These are phyloP conservation scores for Xestia sexstrigata DNA, from an alignment of 2,888 invertebrate species.

Conservation along the genomic window DNA sequence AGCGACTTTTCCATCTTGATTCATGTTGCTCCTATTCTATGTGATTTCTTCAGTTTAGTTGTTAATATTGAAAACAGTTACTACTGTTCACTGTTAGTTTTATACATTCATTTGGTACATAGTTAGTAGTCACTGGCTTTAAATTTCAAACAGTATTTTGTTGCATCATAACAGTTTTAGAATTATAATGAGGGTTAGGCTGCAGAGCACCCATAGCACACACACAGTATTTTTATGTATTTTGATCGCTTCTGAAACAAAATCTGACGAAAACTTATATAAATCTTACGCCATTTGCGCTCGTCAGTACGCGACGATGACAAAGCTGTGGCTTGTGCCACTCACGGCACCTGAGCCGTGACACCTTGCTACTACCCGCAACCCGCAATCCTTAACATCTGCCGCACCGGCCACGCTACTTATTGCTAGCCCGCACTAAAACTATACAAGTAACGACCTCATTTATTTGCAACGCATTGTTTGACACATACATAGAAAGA, in stretches of 20 bases:
- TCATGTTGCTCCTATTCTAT: background rate
- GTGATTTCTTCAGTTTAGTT: background rate
- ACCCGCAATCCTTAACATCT: slow-evolving; percentile 84
- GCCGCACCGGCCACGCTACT: slow-evolving; percentile 69
- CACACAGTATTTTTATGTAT: background rate
- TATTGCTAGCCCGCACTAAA: slow-evolving; percentile 63
- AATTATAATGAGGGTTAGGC: background rate
- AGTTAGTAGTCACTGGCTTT: background rate
- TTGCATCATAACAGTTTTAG: background rate
- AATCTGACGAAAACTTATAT: background rate
- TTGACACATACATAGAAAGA: slow-evolving; percentile 19
- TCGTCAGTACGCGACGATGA: slow-evolving; percentile 75
- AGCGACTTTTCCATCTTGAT: background rate
- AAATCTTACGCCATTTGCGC: slow-evolving; percentile 51
- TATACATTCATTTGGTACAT: background rate
- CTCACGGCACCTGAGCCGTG: slow-evolving; percentile 82
- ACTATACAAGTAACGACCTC: slow-evolving; percentile 54
- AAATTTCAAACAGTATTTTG: background rate
- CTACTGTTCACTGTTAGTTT: background rate
- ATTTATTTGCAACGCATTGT: slow-evolving; percentile 52
- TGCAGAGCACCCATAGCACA: background rate
- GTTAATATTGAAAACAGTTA: background rate
- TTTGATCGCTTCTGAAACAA: background rate
- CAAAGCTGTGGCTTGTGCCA: slow-evolving; percentile 87
- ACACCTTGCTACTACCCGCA: slow-evolving; percentile 84